Conservation (phyloP, 2,797 vertebrate genomes). For the Lacerta agilis region DNA sequence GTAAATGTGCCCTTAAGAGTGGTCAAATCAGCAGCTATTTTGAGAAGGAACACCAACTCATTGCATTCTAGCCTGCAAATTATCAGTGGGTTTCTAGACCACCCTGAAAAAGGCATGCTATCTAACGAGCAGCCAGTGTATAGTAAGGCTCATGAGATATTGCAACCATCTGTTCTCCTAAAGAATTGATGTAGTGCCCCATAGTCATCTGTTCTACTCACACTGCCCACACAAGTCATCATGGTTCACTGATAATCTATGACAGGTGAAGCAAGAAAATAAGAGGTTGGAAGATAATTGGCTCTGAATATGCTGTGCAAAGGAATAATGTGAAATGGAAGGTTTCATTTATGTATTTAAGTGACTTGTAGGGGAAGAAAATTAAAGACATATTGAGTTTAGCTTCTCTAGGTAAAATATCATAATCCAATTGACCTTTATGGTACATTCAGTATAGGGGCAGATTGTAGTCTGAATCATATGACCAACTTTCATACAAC, state of each 20-base stretch:
- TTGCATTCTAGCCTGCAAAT: conserved; percentile 7
- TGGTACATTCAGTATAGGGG: background rate
- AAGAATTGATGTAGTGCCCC: conserved; percentile 45
- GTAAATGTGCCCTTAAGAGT: background rate
- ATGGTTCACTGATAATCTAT: conserved; percentile 36
- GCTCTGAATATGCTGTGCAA: conserved; percentile 22
- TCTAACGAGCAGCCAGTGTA: conserved; percentile 44
- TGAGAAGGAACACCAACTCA: conserved; percentile 21
- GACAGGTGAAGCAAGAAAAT: conserved; percentile 52
- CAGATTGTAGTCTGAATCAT: background rate
- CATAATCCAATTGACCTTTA: background rate
- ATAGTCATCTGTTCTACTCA: conserved; percentile 59
- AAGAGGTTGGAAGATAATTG: conserved; percentile 42
- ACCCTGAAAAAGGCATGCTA: conserved; percentile 33
- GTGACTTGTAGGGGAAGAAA: background rate
- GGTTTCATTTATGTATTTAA: background rate
- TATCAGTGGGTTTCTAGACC: conserved; percentile 37
- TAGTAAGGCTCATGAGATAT: conserved; percentile 38
- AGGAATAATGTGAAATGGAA: conserved; percentile 7
- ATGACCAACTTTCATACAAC: too few species aligned
- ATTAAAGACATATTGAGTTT: background rate
- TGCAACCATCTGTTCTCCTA: conserved; percentile 63
- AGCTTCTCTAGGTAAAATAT: background rate
- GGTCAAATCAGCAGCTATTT: conserved; percentile 28
- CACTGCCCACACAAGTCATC: conserved; percentile 55